Evolutionary conservation across 2,113 vertebrate genomes (phyloP).

Genomic region (Colaptes auratus): DNA sequence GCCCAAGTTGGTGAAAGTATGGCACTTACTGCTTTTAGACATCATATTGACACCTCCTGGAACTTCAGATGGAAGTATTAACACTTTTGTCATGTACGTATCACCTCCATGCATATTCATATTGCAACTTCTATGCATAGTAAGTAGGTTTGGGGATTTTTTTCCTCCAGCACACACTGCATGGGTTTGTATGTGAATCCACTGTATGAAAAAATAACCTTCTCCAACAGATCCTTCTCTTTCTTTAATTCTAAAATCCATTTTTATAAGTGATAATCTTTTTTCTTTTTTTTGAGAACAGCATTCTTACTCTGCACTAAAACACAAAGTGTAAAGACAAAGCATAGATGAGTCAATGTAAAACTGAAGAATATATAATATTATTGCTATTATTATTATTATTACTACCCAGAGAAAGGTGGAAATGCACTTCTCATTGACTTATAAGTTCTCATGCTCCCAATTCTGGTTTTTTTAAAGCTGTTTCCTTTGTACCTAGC

Average conservation of each 20-base stretch:
- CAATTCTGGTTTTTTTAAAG: not conserved
- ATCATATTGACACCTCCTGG: constrained; percentile 13
- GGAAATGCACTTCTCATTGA: not conserved
- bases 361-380: not conserved
- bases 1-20: not conserved
- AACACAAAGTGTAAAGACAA: not conserved
- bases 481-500: not conserved
- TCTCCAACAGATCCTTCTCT: not conserved
- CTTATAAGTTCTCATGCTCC: not conserved
- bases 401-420: not conserved
- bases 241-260: not conserved
- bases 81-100: constrained; percentile 50
- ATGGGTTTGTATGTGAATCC: not conserved
- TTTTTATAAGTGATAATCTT: no score
- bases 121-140: constrained; percentile 9
- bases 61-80: constrained; percentile 63
- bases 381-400: not conserved
- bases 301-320: not conserved
- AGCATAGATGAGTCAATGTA: not conserved
- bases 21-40: constrained; percentile 19
- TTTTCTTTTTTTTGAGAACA: not conserved
- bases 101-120: constrained; percentile 45
- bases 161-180: not conserved
- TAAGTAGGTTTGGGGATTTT: not conserved
- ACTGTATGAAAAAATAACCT: not conserved